These are phyloP conservation scores for Plusia festucae DNA, from an alignment of 2,888 invertebrate species.

Conservation along the genomic window DNA sequence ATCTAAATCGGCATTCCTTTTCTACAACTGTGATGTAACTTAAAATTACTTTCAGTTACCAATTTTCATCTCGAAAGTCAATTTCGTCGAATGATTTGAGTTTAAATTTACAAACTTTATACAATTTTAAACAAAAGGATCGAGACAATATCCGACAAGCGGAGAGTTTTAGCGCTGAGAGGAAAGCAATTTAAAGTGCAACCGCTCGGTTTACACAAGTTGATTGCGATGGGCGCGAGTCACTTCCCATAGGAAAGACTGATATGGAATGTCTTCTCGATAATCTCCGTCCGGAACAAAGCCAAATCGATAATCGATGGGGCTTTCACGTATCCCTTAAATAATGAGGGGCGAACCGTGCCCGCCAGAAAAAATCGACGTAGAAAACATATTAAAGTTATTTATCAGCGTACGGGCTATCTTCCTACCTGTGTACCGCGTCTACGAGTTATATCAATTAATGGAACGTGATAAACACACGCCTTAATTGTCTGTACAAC, in stretches of 20 bases:
- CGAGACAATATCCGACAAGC: slow-evolving; percentile 64
- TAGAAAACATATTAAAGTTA: slow-evolving; percentile 53
- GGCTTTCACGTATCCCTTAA: slow-evolving; percentile 70
- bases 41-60: slow-evolving; percentile 63
- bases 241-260: slow-evolving; percentile 27
- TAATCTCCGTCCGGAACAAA: slow-evolving; percentile 67
- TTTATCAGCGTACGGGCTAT: slow-evolving; percentile 42
- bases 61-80: slow-evolving; percentile 62
- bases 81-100: slow-evolving; percentile 62
- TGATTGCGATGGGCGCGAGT: slow-evolving; percentile 55
- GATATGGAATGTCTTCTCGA: slow-evolving; percentile 51
- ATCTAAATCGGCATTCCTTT: slow-evolving; percentile 51
- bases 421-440: slow-evolving; percentile 15
- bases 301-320: slow-evolving; percentile 76
- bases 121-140: slow-evolving; percentile 67
- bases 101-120: slow-evolving; percentile 66
- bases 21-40: slow-evolving; percentile 51
- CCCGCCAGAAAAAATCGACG: slow-evolving; percentile 50
- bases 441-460: slow-evolving; percentile 24
- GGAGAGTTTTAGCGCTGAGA: slow-evolving; percentile 58
- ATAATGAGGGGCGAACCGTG: slow-evolving; percentile 62
- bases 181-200: slow-evolving; percentile 71
- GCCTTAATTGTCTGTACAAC: slow-evolving; percentile 30
- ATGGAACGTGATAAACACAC: slow-evolving; percentile 31
- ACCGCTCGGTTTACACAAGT: slow-evolving; percentile 59